Evolutionary conservation across 2,797 vertebrate genomes (phyloP).

Genomic region (Lophura swinhoii): DNA sequence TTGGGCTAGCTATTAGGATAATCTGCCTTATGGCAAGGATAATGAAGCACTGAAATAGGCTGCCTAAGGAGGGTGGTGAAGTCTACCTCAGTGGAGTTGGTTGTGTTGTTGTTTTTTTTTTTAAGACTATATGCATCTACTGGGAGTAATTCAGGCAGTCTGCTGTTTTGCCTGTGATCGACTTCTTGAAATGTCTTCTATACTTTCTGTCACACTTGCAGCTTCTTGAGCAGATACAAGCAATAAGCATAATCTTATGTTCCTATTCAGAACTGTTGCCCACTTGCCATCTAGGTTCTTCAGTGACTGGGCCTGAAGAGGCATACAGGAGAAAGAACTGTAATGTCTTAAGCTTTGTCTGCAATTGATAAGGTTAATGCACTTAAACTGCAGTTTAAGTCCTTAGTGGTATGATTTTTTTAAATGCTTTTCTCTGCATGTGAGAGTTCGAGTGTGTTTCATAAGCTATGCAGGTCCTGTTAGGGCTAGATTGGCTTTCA

Average conservation of each 20-base stretch:
- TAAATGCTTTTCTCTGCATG: neutral
- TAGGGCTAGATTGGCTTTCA: neutral
- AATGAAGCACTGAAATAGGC: conserved; percentile 12
- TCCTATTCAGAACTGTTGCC: neutral
- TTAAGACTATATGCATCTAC: neutral
- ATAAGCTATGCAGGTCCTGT: neutral
- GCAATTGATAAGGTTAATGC: neutral
- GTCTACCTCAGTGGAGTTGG: neutral
- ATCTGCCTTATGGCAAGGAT: conserved; percentile 31
- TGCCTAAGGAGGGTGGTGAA: neutral
- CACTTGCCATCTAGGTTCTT: neutral
- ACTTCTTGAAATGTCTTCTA: neutral
- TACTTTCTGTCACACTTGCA: neutral
- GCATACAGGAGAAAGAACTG: neutral
- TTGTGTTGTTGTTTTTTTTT: neutral
- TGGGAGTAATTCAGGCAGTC: neutral
- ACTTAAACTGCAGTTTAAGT: neutral
- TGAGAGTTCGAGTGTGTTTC: neutral
- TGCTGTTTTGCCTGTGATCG: neutral
- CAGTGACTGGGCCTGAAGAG: neutral
- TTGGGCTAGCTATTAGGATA: neutral
- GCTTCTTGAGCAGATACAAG: neutral
- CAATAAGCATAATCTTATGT: neutral
- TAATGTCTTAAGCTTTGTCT: neutral
- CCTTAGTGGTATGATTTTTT: neutral